Evolutionary conservation across 2,113 vertebrate species (phyloP).

Genomic region (Hemibagrus wyckioides): DNA sequence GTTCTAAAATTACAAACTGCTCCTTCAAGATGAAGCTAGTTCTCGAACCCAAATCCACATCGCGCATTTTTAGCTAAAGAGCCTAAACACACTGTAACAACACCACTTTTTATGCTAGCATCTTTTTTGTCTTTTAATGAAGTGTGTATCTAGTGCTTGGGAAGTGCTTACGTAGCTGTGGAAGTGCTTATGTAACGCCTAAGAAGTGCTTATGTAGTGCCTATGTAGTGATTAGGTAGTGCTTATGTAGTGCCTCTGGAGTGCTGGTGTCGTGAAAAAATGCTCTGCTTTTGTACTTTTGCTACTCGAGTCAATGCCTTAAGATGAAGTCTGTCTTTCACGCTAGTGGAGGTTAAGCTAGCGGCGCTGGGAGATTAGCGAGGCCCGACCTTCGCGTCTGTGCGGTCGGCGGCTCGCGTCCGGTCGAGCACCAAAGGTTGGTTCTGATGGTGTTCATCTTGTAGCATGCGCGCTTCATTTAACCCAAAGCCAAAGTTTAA

Average conservation of each 20-base stretch:
- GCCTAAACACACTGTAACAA: neutral
- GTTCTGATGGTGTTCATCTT: neutral
- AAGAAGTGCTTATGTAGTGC: constrained; percentile 4
- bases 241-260: neutral
- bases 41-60: no score
- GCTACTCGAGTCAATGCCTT: constrained; percentile 21
- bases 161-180: neutral
- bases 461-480: neutral
- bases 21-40: neutral
- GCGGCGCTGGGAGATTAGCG: neutral
- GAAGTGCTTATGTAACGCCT: neutral
- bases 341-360: neutral
- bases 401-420: neutral
- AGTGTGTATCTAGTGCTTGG: neutral
- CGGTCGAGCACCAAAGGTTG: neutral
- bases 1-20: constrained; percentile 22
- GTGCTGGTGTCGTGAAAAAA: neutral
- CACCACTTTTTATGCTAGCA: neutral
- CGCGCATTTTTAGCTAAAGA: neutral
- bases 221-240: neutral
- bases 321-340: neutral
- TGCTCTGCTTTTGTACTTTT: constrained; percentile 32
- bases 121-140: neutral
- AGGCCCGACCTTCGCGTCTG: neutral
- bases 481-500: constrained; percentile 32